Conservation (phyloP, 2,888 invertebrate species). For the Micoletzkya japonica region DNA sequence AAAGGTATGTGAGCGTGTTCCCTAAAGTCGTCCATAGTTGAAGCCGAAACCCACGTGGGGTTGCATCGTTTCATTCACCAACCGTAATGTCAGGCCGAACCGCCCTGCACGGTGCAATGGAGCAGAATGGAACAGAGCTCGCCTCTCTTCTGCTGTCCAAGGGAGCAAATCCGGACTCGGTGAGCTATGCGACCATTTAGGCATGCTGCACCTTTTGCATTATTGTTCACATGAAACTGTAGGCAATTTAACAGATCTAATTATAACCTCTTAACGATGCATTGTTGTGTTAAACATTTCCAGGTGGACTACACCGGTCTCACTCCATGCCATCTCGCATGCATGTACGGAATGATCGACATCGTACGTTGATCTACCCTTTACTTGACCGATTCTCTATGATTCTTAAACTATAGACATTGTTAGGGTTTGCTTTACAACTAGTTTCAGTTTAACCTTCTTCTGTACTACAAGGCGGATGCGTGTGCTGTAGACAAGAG, state of each 20-base stretch:
- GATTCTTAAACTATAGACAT: not conserved
- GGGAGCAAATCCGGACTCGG: constrained; percentile 40
- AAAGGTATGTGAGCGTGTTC: no score
- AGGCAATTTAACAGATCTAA: no score
- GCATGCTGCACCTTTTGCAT: no score
- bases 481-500: constrained; percentile 65
- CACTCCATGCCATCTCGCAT: constrained; percentile 45
- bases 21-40: no score
- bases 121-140: constrained; percentile 38
- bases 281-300: no score
- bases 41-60: not conserved
- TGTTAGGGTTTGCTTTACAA: not conserved
- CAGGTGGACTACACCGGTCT: constrained; percentile 41
- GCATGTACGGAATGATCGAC: constrained; percentile 45
- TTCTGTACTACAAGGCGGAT: constrained; percentile 66
- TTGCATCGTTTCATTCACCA: not conserved
- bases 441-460: constrained; percentile 64
- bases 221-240: no score
- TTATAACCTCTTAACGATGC: no score
- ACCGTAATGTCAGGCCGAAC: constrained; percentile 36
- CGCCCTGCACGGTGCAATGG: constrained; percentile 43
- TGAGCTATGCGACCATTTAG: no score
- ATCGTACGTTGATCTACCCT: constrained; percentile 32
- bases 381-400: not conserved
- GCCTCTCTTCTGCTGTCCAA: constrained; percentile 34